Conservation (phyloP, 2,113 vertebrate genomes). For the Ia io region DNA sequence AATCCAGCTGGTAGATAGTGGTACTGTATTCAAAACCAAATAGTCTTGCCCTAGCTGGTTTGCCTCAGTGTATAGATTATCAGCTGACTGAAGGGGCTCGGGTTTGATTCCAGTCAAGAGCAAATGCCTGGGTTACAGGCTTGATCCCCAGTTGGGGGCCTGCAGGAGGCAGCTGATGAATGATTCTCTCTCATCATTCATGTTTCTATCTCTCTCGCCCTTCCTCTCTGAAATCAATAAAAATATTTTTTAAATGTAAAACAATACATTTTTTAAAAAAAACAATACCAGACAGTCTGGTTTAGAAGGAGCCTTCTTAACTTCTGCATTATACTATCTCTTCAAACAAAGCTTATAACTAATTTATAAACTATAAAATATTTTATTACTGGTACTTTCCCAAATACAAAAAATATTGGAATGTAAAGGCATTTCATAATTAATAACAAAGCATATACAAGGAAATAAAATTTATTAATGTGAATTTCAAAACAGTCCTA, state of each 20-base stretch:
- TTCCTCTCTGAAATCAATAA: neutral
- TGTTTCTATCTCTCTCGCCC: neutral
- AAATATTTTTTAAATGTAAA: too few species aligned
- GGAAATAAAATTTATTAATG: neutral
- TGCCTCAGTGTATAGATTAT: neutral
- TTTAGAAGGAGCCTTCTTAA: neutral
- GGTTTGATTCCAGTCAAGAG: neutral
- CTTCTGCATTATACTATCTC: neutral
- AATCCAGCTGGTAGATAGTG: too few species aligned
- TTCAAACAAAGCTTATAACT: neutral
- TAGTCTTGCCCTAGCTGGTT: neutral
- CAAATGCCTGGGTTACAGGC: too few species aligned
- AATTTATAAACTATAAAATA: neutral
- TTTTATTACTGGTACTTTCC: neutral
- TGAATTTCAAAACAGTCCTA: neutral
- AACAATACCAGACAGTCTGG: neutral
- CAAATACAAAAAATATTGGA: neutral
- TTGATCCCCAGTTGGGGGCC: too few species aligned
- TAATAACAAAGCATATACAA: neutral
- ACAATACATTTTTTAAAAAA: too few species aligned
- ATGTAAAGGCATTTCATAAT: neutral
- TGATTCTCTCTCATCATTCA: neutral
- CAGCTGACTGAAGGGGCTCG: neutral
- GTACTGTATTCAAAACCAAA: too few species aligned
- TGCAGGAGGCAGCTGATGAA: neutral